Conservation (phyloP, 2,113 vertebrate genomes). For the Dromiciops gliroides region DNA sequence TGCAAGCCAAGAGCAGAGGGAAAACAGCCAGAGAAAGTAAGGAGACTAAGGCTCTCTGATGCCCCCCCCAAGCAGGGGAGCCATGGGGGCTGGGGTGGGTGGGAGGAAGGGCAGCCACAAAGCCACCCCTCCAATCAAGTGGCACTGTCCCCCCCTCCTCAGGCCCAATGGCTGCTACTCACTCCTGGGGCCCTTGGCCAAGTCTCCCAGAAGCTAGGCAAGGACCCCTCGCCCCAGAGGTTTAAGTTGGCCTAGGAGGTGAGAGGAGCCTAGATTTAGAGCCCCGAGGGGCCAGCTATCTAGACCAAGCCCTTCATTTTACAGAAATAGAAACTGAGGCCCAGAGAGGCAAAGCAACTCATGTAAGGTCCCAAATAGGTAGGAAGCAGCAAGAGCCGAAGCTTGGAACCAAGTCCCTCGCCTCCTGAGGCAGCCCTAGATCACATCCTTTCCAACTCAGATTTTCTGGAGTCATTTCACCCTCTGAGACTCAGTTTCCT, state of each 20-base stretch:
- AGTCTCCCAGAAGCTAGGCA: background rate
- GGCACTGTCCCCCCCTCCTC: background rate
- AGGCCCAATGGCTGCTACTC: background rate
- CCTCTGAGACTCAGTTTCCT: background rate
- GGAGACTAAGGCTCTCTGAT: too few relatives aligned
- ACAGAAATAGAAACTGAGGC: background rate
- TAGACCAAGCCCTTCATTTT: background rate
- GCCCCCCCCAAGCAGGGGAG: too few relatives aligned
- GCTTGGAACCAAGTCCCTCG: conserved; percentile 31
- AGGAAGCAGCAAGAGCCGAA: conserved; percentile 20
- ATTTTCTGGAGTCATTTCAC: background rate
- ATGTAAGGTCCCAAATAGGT: conserved; percentile 20
- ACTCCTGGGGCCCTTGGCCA: background rate
- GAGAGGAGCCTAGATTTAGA: background rate
- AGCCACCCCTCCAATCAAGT: conserved; percentile 18
- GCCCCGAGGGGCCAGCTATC: background rate
- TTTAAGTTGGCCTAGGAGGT: background rate
- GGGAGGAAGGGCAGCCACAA: too few relatives aligned
- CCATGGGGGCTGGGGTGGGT: too few relatives aligned
- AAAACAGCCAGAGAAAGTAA: background rate
- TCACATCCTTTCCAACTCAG: background rate
- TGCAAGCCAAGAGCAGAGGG: background rate
- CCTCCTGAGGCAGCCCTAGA: background rate
- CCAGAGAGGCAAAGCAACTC: conserved; percentile 16
- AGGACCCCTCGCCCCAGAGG: too few relatives aligned